phyloP scores from a whole-genome alignment of 2,888 invertebrate genomes.

The Bombylius major region DNA sequence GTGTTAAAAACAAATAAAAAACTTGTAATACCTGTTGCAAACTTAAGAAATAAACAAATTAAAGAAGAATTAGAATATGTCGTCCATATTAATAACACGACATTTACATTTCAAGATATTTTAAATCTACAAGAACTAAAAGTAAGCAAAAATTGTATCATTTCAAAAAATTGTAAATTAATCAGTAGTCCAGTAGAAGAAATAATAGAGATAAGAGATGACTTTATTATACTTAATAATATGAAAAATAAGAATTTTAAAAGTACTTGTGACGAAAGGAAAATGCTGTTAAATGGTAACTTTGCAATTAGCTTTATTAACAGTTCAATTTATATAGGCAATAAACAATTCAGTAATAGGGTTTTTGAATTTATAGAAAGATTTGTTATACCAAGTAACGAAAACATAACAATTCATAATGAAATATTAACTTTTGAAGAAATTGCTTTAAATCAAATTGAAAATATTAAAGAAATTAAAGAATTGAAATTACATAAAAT shows the following conservation, averaged over 20 bases:
- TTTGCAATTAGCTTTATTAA: background rate
- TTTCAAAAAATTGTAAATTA: background rate
- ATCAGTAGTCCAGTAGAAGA: background rate
- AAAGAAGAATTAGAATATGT: constrained; percentile 2
- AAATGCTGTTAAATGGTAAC: background rate
- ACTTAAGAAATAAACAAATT: constrained; percentile 6
- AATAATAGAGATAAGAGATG: background rate
- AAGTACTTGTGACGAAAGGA: background rate
- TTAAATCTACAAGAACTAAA: background rate
- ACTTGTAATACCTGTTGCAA: constrained; percentile 8
- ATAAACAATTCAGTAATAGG: background rate
- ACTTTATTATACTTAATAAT: background rate
- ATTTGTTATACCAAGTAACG: background rate
- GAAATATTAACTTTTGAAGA: background rate
- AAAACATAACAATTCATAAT: background rate
- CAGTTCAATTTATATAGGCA: background rate
- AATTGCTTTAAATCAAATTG: background rate
- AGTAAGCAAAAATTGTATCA: background rate
- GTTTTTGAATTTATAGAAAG: background rate
- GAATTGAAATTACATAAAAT: background rate
- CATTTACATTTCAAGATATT: background rate
- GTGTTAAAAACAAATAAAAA: constrained; percentile 2
- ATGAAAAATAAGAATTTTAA: background rate
- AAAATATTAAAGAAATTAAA: background rate
- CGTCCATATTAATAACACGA: constrained; percentile 1